Base-by-base conservation (phyloP, 1,140 invertebrate genomes). In the Diachasmimorpha longicaudata region DNA sequence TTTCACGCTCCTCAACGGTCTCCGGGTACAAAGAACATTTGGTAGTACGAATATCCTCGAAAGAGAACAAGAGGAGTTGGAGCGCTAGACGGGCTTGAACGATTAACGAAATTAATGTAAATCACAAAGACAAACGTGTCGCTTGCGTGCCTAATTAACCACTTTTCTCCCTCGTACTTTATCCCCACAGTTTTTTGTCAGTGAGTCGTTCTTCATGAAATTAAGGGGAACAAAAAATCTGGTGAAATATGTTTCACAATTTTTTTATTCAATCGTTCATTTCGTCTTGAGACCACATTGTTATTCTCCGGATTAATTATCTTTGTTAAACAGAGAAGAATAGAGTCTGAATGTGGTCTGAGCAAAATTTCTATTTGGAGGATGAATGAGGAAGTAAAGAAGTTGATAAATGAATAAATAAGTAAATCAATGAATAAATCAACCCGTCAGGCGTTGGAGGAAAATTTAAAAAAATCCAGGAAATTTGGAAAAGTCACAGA, bases 81-180 rank as follows among this genome's bases (percentile, higher is more conserved):
- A 19, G 23, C 58, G 23, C 6, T 19, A 3, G 52, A 16, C n/a
- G 52, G 19, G 31, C 2, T 58, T 58, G 19, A 63, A 63, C 58
- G 58, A 63, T 63, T 63, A 63, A 63, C 58, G 58, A 63, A 63
- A 63, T 63, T 63, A 63, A 63, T 63, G 58, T 25, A 63, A 63
- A 63, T 63, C 58, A 25, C 58, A 63, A 63, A 63, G 58, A 63
- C 58, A 63, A 23, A 63, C 58, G 58, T 63, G 23, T 63, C 58
- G 58, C 23, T 55, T 63, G 58, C 23, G 58, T 63, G 58, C 58
- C 58, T 25, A 63, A 63, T 63, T 63, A 63, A 23, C 58, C 48
- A 55, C 23, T 31, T 25, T 63, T 63, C 23, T 63, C 58, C 23
- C 21, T 19, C 14, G 58, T 14, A 23, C 58, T 25, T 55, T 55